Base-by-base conservation (phyloP, 92 coral and sea anemone genomes). In the Ricordea florida region DNA sequence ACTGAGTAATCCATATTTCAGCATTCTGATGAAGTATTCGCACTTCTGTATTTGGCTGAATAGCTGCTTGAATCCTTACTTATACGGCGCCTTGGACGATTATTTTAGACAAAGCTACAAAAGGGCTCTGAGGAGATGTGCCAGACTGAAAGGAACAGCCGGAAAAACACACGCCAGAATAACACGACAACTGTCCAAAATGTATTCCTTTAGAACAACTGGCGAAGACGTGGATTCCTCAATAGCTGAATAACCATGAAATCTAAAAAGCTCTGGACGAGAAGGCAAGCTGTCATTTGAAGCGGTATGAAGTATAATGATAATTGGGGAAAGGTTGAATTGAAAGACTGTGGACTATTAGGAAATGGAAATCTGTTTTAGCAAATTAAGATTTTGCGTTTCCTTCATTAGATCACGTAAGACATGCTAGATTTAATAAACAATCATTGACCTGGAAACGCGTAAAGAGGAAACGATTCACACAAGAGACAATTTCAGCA, bases 31-130 rank as follows among this genome's bases (percentile, higher is more conserved):
- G 93, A 92, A 89, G 67, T 96, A 93, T 69, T 89, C 99, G 4
- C 97, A 96, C 64, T 72, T 96, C 31, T 85, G 89, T 47, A 85
- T 89, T 42, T 96, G 99, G 99, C 73, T 96, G 35, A 96, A 89
- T 56, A 89, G 96, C 24, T 96, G 93, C 63, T 84, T 96, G 33
- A 96, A 96, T 44, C 99, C 99, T 3, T 92, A 92, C 45, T 82
- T 96, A 16, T 96, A 96, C 62, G 99, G 99, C 20, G 99, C 99
- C 7, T 65, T 86, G 32, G 99, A 96, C 66, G 90, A 88, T 44
- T 74, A 82, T 56, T 91, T 96, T 63, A 71, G 90, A 18, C 82
- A 92, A 21, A 88, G 97, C 23, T 96, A 89, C 81, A 79, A 84
- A 53, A 80, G 79, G 25, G 69, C 76, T 32, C 60, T 96, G 4